These are phyloP conservation scores for Drosophila repletoides DNA, from an alignment of 1,140 invertebrate genomes.

Conservation along the genomic window DNA sequence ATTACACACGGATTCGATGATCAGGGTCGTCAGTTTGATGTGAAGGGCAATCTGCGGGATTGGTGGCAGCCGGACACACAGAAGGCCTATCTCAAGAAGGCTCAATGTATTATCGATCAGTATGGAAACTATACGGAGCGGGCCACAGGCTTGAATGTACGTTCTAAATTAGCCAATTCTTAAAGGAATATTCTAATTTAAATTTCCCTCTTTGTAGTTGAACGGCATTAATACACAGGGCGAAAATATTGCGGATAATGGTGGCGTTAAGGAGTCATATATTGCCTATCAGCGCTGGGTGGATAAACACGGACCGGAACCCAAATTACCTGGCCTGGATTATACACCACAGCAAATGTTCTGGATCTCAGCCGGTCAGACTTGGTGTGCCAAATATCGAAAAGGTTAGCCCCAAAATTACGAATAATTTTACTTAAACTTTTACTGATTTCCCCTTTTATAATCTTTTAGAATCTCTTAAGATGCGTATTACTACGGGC, in stretches of 20 bases:
- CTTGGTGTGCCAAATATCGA: constrained; percentile 85
- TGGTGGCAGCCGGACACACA: constrained; percentile 93
- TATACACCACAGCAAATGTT: constrained; percentile 89
- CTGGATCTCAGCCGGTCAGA: constrained; percentile 86
- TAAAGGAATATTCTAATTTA: not conserved
- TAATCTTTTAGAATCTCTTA: constrained; percentile 86
- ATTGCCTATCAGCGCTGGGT: constrained; percentile 90
- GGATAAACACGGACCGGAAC: constrained; percentile 86
- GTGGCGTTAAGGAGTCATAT: constrained; percentile 94
- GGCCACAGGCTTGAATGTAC: constrained; percentile 88
- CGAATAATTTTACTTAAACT: not conserved
- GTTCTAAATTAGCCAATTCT: not conserved
- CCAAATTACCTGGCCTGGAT: constrained; percentile 87
- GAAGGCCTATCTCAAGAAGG: constrained; percentile 88
- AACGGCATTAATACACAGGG: constrained; percentile 94
- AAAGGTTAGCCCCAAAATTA: constrained; percentile 49
- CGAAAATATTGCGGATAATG: constrained; percentile 97
- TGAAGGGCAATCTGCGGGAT: constrained; percentile 91
- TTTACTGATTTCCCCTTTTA: not conserved
- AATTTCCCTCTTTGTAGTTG: constrained; percentile 84
- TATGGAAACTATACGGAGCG: constrained; percentile 91
- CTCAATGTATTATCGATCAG: constrained; percentile 94
- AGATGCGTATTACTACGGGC: constrained; percentile 89
- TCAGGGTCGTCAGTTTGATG: constrained; percentile 94
- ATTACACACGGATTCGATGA: constrained; percentile 97